Percentiles rank a stretch among this genome's conserved stretches.
These are phyloP conservation scores for Poeciliopsis gracilis DNA, from an alignment of 2,797 vertebrate species.

Conservation along the genomic window DNA sequence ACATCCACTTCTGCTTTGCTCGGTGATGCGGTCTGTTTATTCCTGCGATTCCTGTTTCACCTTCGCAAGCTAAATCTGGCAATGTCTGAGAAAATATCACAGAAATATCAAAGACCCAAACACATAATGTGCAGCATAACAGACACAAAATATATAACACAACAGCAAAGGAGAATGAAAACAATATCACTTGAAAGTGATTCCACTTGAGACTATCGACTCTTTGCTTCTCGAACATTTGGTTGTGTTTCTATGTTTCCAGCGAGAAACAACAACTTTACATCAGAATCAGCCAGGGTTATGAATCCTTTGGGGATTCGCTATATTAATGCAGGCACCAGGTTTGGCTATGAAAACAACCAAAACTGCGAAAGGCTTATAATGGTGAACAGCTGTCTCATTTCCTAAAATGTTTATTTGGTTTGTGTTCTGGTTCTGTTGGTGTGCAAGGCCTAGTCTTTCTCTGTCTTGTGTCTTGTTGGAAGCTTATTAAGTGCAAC, in stretches of 20 bases:
- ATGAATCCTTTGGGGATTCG: not conserved
- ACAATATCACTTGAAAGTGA: not conserved
- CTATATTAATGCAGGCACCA: not conserved
- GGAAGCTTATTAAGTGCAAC: not conserved
- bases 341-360: not conserved
- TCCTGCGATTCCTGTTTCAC: not conserved
- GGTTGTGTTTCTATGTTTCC: not conserved
- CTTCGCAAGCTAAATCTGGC: constrained; percentile 1
- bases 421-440: not conserved
- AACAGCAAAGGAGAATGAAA: not conserved
- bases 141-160: not conserved
- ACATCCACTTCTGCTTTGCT: not conserved
- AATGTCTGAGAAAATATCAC: not conserved
- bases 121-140: not conserved
- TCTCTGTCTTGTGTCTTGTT: not conserved
- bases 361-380: not conserved
- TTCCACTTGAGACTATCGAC: not conserved
- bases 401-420: not conserved
- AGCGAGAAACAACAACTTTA: not conserved
- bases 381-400: not conserved
- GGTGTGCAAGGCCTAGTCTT: not conserved
- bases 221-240: not conserved
- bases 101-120: not conserved
- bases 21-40: not conserved
- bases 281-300: not conserved